Evolutionary conservation across 2,797 vertebrate genomes (phyloP).

Genomic region (Remorina albescens): DNA sequence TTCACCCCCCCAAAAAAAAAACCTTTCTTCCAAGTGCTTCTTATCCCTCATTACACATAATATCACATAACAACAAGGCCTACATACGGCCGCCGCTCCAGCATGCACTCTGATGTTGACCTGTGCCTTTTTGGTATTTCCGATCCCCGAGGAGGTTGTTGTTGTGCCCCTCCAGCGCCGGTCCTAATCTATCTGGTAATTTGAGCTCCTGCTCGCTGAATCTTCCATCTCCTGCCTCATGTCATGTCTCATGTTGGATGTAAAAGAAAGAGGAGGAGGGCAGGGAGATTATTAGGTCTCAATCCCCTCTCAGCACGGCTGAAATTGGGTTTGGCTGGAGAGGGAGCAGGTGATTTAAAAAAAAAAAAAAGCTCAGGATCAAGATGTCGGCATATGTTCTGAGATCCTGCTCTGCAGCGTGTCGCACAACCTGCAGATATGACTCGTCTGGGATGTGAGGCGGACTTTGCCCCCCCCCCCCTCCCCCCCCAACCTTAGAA

Average conservation of each 20-base stretch:
- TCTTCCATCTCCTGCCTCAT: slow-evolving; percentile 45
- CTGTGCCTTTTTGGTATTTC: slow-evolving; percentile 42
- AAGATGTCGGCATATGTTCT: slow-evolving; percentile 9
- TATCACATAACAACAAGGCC: slow-evolving; percentile 26
- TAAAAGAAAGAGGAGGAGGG: not conserved
- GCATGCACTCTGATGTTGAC: slow-evolving; percentile 37
- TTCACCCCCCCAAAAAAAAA: slow-evolving; percentile 10
- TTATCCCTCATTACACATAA: slow-evolving; percentile 30
- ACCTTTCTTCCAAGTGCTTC: slow-evolving; percentile 27
- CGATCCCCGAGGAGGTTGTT: slow-evolving; percentile 31
- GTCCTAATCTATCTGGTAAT: slow-evolving; percentile 55
- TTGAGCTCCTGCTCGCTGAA: slow-evolving; percentile 28
- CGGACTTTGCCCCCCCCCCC: too few species aligned
- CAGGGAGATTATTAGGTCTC: slow-evolving; percentile 51
- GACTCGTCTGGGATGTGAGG: slow-evolving; percentile 1
- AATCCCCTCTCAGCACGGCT: slow-evolving; percentile 40
- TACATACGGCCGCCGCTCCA: slow-evolving; percentile 18
- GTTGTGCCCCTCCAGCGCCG: slow-evolving; percentile 21
- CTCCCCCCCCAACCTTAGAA: too few species aligned
- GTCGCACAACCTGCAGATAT: slow-evolving; percentile 16
- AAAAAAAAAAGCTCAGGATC: slow-evolving; percentile 1
- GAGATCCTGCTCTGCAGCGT: not conserved
- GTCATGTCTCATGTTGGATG: slow-evolving; percentile 42
- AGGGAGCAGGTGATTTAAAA: slow-evolving; percentile 26
- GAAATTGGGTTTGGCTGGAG: slow-evolving; percentile 15